These are phyloP conservation scores for Saccopteryx bilineata DNA, from an alignment of 2,113 vertebrate species.

Conservation along the genomic window DNA sequence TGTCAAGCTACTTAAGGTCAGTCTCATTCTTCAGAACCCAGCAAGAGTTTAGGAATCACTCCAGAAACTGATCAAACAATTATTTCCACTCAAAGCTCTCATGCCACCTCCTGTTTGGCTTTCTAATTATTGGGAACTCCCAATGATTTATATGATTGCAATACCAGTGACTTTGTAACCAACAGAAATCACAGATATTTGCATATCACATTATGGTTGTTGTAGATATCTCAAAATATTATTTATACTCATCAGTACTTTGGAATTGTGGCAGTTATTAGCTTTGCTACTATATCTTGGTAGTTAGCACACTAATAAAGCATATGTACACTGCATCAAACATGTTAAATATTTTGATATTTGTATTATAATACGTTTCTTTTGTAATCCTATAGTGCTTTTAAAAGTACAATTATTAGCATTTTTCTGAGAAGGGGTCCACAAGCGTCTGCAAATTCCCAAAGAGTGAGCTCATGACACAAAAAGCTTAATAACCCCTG, in stretches of 20 bases:
- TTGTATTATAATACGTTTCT: conserved; percentile 50
- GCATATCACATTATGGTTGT: background rate
- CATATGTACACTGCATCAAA: background rate
- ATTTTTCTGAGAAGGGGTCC: conserved; percentile 15
- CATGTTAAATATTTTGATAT: background rate
- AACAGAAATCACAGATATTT: background rate
- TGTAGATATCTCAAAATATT: background rate
- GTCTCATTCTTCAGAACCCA: background rate
- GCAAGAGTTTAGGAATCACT: background rate
- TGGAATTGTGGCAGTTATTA: background rate
- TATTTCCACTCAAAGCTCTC: background rate
- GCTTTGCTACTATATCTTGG: conserved; percentile 18
- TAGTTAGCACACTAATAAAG: conserved; percentile 33
- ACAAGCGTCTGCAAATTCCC: background rate
- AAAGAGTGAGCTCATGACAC: background rate
- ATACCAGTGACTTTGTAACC: background rate
- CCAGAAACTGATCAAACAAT: background rate
- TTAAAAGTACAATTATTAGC: conserved; percentile 21
- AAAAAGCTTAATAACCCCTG: background rate
- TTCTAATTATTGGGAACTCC: background rate
- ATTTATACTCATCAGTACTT: background rate
- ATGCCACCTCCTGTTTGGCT: background rate
- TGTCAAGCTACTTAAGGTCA: background rate
- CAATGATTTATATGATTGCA: background rate
- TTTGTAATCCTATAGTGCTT: background rate